These are phyloP conservation scores for Lacanobia wlatinum DNA, from an alignment of 2,888 invertebrate species.

Conservation along the genomic window DNA sequence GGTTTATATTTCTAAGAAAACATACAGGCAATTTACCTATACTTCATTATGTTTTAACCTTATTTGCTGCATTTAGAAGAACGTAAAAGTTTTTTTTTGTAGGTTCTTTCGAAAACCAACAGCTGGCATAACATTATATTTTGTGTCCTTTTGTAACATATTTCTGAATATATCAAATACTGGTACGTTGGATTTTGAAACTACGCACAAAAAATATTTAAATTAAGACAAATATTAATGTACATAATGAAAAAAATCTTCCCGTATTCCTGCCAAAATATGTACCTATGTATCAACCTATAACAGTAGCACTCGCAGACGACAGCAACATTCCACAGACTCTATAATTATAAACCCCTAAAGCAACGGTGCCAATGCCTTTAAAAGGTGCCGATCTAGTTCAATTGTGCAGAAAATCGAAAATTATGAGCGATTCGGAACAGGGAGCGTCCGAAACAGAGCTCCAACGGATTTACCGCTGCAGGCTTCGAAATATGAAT, in stretches of 20 bases:
- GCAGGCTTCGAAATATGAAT: slow-evolving; percentile 71
- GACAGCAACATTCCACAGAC: slow-evolving; percentile 25
- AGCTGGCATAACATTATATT: no score
- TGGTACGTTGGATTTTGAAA: no score
- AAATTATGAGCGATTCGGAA: slow-evolving; percentile 86
- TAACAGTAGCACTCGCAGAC: neutral
- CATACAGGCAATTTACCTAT: neutral
- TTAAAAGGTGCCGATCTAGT: slow-evolving; percentile 79
- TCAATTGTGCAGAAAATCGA: slow-evolving; percentile 88
- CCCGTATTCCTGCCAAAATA: neutral
- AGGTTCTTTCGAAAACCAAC: no score
- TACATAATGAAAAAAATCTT: neutral
- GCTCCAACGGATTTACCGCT: slow-evolving; percentile 78
- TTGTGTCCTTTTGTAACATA: no score
- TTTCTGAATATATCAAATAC: no score
- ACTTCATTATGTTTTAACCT: no score
- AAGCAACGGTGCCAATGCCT: slow-evolving; percentile 48
- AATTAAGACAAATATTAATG: no score
- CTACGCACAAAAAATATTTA: no score
- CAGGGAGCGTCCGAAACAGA: slow-evolving; percentile 77
- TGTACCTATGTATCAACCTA: no score
- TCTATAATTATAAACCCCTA: slow-evolving; percentile 57
- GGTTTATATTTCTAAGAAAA: neutral
- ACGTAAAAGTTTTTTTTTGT: no score
- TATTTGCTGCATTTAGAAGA: neutral